Percentiles rank a stretch among this genome's conserved stretches.
Conservation (phyloP, 53 echinoderm and acorn worm genomes). For the Glandiceps talaboti region DNA sequence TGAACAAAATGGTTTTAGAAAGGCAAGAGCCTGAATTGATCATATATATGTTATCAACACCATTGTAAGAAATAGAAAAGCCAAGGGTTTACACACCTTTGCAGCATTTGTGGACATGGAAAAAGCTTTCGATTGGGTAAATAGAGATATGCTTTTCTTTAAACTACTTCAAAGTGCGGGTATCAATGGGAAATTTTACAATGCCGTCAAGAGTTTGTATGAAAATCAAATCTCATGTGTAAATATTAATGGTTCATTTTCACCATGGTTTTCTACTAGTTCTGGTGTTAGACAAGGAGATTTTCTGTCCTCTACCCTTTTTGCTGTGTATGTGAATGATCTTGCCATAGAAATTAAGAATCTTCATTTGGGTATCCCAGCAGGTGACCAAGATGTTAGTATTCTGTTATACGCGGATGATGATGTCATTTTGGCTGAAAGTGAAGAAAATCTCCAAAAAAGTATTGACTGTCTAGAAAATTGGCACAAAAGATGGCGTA, state of each 20-base stretch:
- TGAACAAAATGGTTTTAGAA: neutral
- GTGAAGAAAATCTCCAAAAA: neutral
- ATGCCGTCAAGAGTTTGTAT: neutral
- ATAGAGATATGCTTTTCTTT: neutral
- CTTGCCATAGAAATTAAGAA: neutral
- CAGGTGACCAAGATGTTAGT: neutral
- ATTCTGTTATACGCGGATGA: neutral
- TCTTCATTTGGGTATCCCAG: neutral
- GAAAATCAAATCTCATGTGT: neutral
- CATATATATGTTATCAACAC: neutral
- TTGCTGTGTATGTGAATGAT: neutral
- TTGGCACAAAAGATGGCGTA: no score
- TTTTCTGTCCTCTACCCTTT: neutral
- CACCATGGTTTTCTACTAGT: neutral
- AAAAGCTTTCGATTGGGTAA: neutral
- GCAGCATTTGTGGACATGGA: neutral
- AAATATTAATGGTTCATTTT: neutral
- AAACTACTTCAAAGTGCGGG: neutral
- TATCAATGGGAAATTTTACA: neutral
- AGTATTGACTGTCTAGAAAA: no score
- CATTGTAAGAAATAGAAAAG: neutral
- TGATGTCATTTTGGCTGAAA: neutral
- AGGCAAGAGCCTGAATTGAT: neutral
- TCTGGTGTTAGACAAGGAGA: neutral
- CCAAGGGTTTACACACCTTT: neutral